Evolutionary conservation across 2,797 vertebrate species (phyloP).

Genomic region (Austrolebias charrua): DNA sequence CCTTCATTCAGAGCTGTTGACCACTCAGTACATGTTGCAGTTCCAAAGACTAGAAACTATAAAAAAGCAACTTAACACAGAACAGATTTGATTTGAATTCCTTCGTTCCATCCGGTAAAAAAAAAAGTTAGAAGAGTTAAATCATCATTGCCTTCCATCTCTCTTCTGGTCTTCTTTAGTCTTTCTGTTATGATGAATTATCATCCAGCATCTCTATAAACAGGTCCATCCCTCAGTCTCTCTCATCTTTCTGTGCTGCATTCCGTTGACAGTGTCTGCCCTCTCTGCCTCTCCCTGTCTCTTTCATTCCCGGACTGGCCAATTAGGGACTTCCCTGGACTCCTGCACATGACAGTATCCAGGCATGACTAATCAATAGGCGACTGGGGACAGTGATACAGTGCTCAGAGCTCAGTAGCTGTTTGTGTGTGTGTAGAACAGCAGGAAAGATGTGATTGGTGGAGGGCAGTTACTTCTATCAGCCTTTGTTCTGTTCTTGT

Average conservation of each 20-base stretch:
- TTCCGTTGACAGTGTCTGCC: conserved; percentile 47
- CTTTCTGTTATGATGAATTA: conserved; percentile 23
- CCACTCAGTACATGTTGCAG: conserved; percentile 1
- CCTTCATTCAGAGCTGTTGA: conserved; percentile 7
- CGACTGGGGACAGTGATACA: conserved; percentile 61
- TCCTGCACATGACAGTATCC: conserved; percentile 82
- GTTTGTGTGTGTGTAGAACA: conserved; percentile 23
- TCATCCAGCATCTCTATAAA: conserved; percentile 28
- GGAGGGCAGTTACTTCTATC: conserved; percentile 48
- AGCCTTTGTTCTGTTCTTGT: conserved; percentile 69
- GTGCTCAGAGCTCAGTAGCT: conserved; percentile 40
- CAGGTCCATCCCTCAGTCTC: conserved; percentile 35
- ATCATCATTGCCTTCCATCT: conserved; percentile 7
- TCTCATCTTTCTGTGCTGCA: conserved; percentile 59
- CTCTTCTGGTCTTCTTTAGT: conserved; percentile 16
- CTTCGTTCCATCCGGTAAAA: conserved; percentile 18
- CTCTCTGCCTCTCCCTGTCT: conserved; percentile 50
- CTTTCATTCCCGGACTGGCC: conserved; percentile 67
- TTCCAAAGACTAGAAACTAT: conserved; percentile 17
- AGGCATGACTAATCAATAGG: conserved; percentile 89
- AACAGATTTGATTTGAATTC: not conserved
- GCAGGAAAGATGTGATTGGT: conserved; percentile 55
- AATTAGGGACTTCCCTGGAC: conserved; percentile 85
- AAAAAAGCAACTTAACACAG: conserved; percentile 5
- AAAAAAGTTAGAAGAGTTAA: not conserved